Evolutionary conservation across 1,140 invertebrate species (phyloP), one percentile per base, ranked within the genome.

Genomic region (Drosophila dunni): DNA sequence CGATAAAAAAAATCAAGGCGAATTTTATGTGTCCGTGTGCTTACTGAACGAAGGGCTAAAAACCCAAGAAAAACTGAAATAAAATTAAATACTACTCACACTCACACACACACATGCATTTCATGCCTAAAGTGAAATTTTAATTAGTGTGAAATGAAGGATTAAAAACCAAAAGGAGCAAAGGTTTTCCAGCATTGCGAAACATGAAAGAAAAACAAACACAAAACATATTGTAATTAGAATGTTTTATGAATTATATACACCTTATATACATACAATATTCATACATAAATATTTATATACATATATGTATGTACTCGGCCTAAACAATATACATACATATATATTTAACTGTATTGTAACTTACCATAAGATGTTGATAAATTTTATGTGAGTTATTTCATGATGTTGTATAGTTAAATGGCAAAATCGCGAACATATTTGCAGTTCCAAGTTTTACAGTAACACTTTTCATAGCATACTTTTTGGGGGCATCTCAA

Each of bases 241-340:
- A 83, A 79, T 88, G 83, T 86, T 86, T 86, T 86, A 86, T 82
- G 83, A 83, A 86, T 88, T 86, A 80, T 86, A 86, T 86, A 88
- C 83, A 86, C 83, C 79, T 71, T 70, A 82, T 82, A 81, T 81
- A 81, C 60, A 76, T 75, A 58, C 57, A 61, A 61, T 69, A 75
- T 29, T 29, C 71, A 75, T 58, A 75, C 50, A 77, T 50, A 66
- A 40, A 51, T 61, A 29, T 29, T 29, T 29, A 29, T 29, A 29
- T 29, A 29, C 24, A 29, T 29, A 29, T 29, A 24, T 56, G 48
- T 64, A 50, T 57, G 24, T 61, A 61, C 44, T 17, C 61, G 54
- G 51, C 38, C 53, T 65, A 54, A 61, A 73, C n/a, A 17, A 73
- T 9, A 40, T 53, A 42, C 33, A 60, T 36, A 58, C 44, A 62